Conservation (phyloP, 2,797 vertebrate species). For the Numenius phaeopus region DNA sequence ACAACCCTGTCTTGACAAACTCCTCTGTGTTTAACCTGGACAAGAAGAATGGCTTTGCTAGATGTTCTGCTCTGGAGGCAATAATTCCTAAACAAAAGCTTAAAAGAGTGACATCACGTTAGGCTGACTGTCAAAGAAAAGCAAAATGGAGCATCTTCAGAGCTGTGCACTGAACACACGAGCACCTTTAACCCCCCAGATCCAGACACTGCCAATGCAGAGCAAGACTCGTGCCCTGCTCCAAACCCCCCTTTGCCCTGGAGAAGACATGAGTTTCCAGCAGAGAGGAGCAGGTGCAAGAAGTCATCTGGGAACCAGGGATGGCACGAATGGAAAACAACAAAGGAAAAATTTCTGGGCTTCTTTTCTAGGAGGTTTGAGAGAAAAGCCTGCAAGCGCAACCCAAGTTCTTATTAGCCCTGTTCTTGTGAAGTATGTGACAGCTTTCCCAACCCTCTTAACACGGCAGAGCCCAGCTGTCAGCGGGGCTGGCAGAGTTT, state of each 20-base stretch:
- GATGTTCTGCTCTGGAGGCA: background rate
- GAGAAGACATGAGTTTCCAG: background rate
- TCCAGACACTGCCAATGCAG: background rate
- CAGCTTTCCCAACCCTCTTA: constrained; percentile 10
- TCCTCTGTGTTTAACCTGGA: background rate
- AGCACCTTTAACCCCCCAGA: background rate
- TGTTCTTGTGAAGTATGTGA: background rate
- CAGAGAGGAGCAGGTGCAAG: background rate
- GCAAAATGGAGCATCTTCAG: background rate
- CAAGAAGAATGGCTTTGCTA: background rate
- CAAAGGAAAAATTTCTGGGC: background rate
- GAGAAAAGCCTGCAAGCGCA: background rate
- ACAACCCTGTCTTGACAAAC: background rate
- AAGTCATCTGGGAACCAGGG: background rate
- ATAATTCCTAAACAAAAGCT: background rate
- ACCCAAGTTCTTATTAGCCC: background rate
- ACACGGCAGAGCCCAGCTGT: constrained; percentile 8
- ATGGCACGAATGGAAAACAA: background rate
- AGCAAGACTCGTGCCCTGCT: background rate
- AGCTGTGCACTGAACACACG: background rate
- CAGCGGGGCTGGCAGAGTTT: background rate
- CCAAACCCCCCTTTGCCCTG: background rate
- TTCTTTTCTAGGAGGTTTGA: background rate
- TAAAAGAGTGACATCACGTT: background rate
- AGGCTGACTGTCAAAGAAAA: background rate